Evolutionary conservation across 2,113 vertebrate species (phyloP), one percentile per base, ranked within the genome.

Genomic region (Budorcas taxicolor): DNA sequence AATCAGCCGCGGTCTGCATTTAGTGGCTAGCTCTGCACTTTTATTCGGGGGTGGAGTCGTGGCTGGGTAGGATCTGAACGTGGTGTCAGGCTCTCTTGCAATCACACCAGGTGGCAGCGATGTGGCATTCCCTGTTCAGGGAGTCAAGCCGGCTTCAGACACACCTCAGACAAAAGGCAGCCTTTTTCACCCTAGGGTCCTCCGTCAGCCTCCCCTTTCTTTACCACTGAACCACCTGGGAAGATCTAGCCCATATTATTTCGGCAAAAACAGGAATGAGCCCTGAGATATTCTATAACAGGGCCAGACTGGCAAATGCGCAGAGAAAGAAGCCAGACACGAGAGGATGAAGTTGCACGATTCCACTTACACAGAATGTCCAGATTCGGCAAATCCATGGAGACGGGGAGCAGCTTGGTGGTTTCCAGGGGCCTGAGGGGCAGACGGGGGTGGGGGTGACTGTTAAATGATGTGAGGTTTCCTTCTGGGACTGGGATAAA

Each of bases 241-340:
- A 76, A 23, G 71, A 40, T 43, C 36, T 76, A 76, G 23, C 21
- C 57, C 40, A 5, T 43, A 0, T 62, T 43, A 17, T 21, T 64
- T 47, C 1, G 0, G 43, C 9, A 3, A 14, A 19, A 14, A 11
- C 19, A 45, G 80, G 36, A 45, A 6, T 2, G 10, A n/a, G 58
- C 58, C 55, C 57, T 2, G 21, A 0, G 5, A 27, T 7, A 5
- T 19, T 47, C 14, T 33, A 0, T 11, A 33, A 21, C 74, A 21
- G 10, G 57, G 84, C 40, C 5, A 3, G 47, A 7, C n/a, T 52
- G 6, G 78, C 55, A 43, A 31, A 43, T 19, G 14, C 3, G 8
- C 71, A 15, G 55, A 23, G 83, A 40, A 29, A 21, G 64, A 40
- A 60, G 17, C 16, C 83, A 16, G 83, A 87, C 27, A 12, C 29